These are phyloP conservation scores for Dipodomys stephensi DNA, from an alignment of 2,113 vertebrate genomes.

Conservation along the genomic window DNA sequence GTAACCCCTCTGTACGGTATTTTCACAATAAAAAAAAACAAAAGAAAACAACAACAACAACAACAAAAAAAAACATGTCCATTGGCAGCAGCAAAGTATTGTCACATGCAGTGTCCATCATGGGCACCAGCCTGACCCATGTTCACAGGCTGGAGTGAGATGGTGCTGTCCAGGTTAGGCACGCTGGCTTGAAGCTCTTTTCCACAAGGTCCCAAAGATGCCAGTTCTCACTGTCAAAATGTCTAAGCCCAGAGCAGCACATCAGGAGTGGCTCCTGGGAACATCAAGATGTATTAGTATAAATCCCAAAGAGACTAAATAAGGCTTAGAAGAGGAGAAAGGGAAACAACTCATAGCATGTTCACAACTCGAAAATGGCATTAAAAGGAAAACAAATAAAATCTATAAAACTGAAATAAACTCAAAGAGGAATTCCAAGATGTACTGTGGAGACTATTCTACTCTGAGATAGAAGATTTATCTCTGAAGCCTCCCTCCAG, in stretches of 20 bases:
- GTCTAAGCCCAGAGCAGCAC: background rate
- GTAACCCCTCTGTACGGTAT: too few species aligned
- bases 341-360: constrained; percentile 37
- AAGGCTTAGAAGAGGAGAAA: constrained; percentile 31
- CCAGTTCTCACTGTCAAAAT: constrained; percentile 12
- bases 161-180: background rate
- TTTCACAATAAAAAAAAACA: too few species aligned
- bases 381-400: constrained; percentile 63
- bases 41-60: too few species aligned
- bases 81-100: background rate
- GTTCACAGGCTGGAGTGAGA: background rate
- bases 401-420: constrained; percentile 22
- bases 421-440: background rate
- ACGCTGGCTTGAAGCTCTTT: background rate
- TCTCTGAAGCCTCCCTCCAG: background rate
- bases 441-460: background rate
- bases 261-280: background rate
- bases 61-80: background rate
- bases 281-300: constrained; percentile 1
- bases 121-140: background rate
- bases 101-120: background rate
- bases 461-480: background rate
- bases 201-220: background rate
- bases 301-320: constrained; percentile 63
- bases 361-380: constrained; percentile 55